Percentiles rank a stretch among this genome's conserved stretches.
Evolutionary conservation across 2,888 invertebrate genomes (phyloP).

Genomic region (Chesias legatella): DNA sequence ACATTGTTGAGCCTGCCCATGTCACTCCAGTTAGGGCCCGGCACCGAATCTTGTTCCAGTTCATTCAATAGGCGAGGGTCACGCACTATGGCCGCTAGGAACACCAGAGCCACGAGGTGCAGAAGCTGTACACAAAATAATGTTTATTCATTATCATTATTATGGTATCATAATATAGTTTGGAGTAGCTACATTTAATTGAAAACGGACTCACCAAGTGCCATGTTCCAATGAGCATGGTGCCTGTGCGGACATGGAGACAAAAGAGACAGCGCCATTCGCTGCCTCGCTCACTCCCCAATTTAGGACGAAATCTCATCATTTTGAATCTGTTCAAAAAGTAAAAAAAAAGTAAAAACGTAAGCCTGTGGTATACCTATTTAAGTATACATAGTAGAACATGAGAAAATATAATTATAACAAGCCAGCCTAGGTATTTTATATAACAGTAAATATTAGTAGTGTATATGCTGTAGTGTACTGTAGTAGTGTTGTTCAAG

Average conservation of each 20-base stretch:
- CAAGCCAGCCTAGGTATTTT: no score
- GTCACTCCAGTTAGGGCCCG: constrained; percentile 58
- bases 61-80: constrained; percentile 86
- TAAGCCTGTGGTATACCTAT: background rate
- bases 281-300: constrained; percentile 83
- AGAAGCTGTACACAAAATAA: constrained; percentile 79
- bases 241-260: constrained; percentile 90
- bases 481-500: background rate
- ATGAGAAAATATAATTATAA: no score
- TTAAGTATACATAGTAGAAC: no score
- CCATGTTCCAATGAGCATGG: constrained; percentile 90
- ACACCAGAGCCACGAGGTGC: constrained; percentile 86
- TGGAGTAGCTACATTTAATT: background rate
- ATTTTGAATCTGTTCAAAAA: constrained; percentile 42
- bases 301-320: constrained; percentile 82
- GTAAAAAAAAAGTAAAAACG: no score
- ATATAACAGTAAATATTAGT: no score
- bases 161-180: background rate
- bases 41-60: constrained; percentile 75
- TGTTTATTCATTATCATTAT: background rate
- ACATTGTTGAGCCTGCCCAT: constrained; percentile 56
- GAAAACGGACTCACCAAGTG: constrained; percentile 84
- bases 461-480: no score
- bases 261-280: constrained; percentile 91
- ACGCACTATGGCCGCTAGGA: constrained; percentile 86